phyloP scores from a whole-genome alignment of 1,140 invertebrate genomes.

The Periplaneta americana region DNA sequence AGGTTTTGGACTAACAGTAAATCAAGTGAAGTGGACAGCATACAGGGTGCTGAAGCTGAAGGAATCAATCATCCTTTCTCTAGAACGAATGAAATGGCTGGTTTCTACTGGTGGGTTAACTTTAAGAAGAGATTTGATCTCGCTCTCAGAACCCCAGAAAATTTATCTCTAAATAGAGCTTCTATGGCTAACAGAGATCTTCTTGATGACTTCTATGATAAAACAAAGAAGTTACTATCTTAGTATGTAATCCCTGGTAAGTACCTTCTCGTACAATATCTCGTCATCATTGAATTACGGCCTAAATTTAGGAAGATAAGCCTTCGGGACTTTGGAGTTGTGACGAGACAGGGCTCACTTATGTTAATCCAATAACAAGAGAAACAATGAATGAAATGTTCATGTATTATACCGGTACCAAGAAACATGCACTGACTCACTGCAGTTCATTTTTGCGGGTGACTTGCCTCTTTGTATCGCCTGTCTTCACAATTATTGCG shows the following conservation, averaged over 20 bases:
- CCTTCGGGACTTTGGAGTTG: not conserved
- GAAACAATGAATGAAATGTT: too few relatives aligned
- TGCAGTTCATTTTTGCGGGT: too few relatives aligned
- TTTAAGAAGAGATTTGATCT: not conserved
- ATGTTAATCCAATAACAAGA: too few relatives aligned
- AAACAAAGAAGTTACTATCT: not conserved
- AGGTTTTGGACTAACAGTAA: not conserved
- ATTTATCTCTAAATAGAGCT: not conserved
- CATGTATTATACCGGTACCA: too few relatives aligned
- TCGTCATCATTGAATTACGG: too few relatives aligned
- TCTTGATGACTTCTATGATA: not conserved
- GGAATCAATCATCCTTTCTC: not conserved
- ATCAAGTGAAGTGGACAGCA: not conserved
- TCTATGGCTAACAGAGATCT: not conserved
- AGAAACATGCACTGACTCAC: too few relatives aligned
- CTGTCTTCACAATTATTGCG: too few relatives aligned
- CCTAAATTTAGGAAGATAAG: not conserved
- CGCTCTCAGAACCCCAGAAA: not conserved
- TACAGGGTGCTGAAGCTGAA: not conserved
- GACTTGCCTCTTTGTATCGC: too few relatives aligned
- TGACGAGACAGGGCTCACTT: not conserved
- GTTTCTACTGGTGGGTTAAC: not conserved
- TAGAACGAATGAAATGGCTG: not conserved
- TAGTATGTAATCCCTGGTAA: too few relatives aligned
- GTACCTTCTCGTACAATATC: too few relatives aligned